Evolutionary conservation across 2,888 invertebrate species (phyloP).

Genomic region (Apamea monoglypha): DNA sequence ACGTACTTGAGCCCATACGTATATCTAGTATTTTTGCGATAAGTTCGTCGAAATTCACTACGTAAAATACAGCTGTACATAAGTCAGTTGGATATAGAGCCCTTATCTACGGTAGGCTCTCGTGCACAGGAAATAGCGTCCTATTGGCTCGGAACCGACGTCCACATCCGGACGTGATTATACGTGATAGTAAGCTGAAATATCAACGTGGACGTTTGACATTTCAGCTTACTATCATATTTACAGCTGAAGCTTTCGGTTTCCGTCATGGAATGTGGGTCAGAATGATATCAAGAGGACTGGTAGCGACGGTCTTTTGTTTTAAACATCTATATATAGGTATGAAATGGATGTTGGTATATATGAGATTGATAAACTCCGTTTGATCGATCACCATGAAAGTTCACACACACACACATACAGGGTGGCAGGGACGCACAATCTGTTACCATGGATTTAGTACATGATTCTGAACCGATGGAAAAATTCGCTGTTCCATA

Average conservation of each 20-base stretch:
- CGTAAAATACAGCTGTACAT: neutral
- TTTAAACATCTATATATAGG: neutral
- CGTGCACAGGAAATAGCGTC: constrained; percentile 34
- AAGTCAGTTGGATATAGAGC: neutral
- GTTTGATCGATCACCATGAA: too few relatives aligned
- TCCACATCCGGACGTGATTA: constrained; percentile 25
- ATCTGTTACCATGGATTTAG: too few relatives aligned
- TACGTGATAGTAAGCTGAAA: too few relatives aligned
- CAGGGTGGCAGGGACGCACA: too few relatives aligned
- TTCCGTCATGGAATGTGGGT: neutral
- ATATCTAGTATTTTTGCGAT: neutral
- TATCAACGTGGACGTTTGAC: constrained; percentile 19
- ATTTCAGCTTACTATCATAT: constrained; percentile 28
- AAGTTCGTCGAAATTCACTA: neutral
- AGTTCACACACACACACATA: too few relatives aligned
- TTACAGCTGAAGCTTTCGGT: neutral
- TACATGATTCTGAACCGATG: too few relatives aligned
- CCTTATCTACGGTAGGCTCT: constrained; percentile 38
- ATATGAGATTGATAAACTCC: too few relatives aligned
- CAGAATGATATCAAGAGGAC: neutral
- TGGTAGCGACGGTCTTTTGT: neutral
- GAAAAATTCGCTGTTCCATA: too few relatives aligned
- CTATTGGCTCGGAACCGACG: constrained; percentile 15
- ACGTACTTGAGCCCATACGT: neutral
- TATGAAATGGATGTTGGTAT: neutral